Percentiles rank a stretch among this genome's conserved stretches.
Conservation (phyloP, 2,113 vertebrate genomes). For the Helogale parvula region DNA sequence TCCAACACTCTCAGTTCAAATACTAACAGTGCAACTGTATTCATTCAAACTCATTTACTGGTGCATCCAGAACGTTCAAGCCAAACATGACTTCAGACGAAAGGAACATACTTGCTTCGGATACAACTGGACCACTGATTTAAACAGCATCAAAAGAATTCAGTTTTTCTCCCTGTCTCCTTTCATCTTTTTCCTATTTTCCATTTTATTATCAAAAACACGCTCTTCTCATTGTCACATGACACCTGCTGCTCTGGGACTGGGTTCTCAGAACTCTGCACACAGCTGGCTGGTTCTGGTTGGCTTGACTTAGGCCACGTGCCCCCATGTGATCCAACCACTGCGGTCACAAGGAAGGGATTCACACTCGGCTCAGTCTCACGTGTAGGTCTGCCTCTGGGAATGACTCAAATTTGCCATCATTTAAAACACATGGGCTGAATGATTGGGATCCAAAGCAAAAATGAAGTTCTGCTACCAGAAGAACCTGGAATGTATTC, state of each 20-base stretch:
- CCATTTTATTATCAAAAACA: not conserved
- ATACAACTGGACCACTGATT: not conserved
- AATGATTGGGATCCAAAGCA: not conserved
- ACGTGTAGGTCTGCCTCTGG: accelerated
- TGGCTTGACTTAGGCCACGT: not conserved
- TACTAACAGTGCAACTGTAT: not conserved
- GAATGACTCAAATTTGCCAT: not conserved
- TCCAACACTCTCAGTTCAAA: not conserved
- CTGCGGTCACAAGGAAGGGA: accelerated
- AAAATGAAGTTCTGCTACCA: not conserved
- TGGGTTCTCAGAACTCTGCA: not conserved
- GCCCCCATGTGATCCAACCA: not conserved
- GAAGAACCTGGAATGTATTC: not conserved
- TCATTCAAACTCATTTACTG: not conserved
- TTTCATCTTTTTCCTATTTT: too few species aligned
- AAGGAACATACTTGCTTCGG: not conserved
- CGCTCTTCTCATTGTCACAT: not conserved
- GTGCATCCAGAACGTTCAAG: not conserved
- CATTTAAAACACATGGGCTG: not conserved
- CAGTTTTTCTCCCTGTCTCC: not conserved
- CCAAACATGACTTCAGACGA: not conserved
- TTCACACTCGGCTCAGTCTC: not conserved
- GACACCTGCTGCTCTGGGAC: not conserved
- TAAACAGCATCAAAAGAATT: not conserved
- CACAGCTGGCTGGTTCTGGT: not conserved